Evolutionary conservation across 1,140 invertebrate species (phyloP), one percentile per base, ranked within the genome.

Genomic region (Leptinotarsa defecta): DNA sequence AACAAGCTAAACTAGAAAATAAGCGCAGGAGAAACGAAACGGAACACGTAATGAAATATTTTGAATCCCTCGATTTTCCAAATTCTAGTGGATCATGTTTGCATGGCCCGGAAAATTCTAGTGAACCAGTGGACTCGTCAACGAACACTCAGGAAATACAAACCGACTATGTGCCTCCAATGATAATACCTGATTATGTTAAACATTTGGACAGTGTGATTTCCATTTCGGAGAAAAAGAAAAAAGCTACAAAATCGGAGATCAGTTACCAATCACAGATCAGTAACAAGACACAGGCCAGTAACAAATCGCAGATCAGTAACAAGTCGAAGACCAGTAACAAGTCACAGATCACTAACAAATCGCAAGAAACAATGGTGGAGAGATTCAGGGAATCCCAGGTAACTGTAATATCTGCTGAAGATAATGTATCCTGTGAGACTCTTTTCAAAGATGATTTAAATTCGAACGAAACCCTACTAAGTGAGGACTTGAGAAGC

Each of bases 91-190:
- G 20, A 15, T 65, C 64, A 65, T 17, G 13, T 65, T 24, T 34
- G 8, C 17, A 22, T 11, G 64, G 20, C 17, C 5, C 61, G 0
- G 61, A n/a, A 20, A 65, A 20, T 15, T 34, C 64, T n/a, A 65
- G n/a, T 20, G 20, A 17, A 20, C 4, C 4, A 0, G 15, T 65
- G 17, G 27, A 13, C 15, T 13, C 20, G n/a, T 65, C 0, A 22
- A 65, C 64, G 1, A 62, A 73, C 52, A 74, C 74, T 13, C 76
- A 81, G 69, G 77, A 81, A 79, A 79, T 79, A 27, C 79, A 81
- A 62, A 81, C 77, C 1, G 74, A 77, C 48, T 65, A 19, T 65
- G 22, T 65, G n/a, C 5, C 64, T 34, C 17, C 15, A 15, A 8
- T 65, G 34, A 48, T 49, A 13, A 6, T 1, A 49, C 13, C 20